Evolutionary conservation across 1,140 invertebrate species (phyloP), one percentile per base, ranked within the genome.

Genomic region (Gryon sp.): DNA sequence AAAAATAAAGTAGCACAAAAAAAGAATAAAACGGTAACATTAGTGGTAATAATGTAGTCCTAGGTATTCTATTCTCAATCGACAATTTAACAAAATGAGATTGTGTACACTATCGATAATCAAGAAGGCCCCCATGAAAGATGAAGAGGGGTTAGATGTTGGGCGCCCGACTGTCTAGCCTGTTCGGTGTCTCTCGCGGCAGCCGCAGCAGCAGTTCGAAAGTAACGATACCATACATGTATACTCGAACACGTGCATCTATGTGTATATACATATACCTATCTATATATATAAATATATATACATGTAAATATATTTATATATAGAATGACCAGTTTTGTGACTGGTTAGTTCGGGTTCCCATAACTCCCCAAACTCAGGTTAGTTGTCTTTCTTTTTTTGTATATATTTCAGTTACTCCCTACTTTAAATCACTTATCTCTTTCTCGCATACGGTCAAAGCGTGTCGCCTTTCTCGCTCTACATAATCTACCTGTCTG

Each of bases 161-260:
- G 72, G 84, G 83, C 84, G 85, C 82, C 84, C 74, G 80, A 78
- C 82, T 83, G 84, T 86, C 85, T 87, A 81, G 76, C 85, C 81
- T 57, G 74, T 80, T 79, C 74, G 78, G 79, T 85, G 83, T 79
- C 79, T 78, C 76, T 79, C 70, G 70, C 48, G 55, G 74, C 69
- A 43, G 75, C 79, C 77, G 74, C 78, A 60, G 70, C 48, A 46
- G 74, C 69, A 43, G 75, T 77, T 81, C 65, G 66, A 82, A 82
- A 80, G 73, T 81, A 81, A 68, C 60, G 57, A 55, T 26, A 8
- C 26, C n/a, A 50, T 19, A 36, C 22, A 46, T 18, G 19, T 26
- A 11, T 12, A 28, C 20, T 8, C 14, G 11, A 6, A n/a, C 18
- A 20, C 15, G n/a, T n/a, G 15, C 30, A 36, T 19, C 12, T 14